These are phyloP conservation scores for Drosophila tsacasi DNA, from an alignment of 1,140 invertebrate genomes.

Conservation along the genomic window DNA sequence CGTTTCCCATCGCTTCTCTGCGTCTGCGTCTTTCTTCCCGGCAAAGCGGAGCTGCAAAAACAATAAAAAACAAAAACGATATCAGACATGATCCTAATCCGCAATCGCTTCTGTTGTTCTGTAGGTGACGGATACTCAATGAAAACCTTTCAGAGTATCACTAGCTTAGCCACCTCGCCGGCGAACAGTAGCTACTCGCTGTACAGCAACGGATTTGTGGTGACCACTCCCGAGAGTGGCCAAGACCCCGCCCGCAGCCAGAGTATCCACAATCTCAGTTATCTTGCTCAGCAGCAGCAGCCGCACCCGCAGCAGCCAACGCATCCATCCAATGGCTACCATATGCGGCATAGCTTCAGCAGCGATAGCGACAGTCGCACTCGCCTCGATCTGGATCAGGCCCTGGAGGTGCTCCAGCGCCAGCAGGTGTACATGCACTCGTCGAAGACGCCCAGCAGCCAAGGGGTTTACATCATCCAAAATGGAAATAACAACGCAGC, in stretches of 20 bases:
- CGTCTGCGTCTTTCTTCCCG: constrained; percentile 35
- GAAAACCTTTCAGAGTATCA: constrained; percentile 85
- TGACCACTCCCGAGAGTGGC: constrained; percentile 60
- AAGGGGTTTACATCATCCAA: constrained; percentile 50
- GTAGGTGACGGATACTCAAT: constrained; percentile 85
- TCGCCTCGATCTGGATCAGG: constrained; percentile 71
- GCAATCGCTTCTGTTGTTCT: constrained; percentile 70
- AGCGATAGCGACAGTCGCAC: constrained; percentile 73
- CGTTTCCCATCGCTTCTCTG: constrained; percentile 46
- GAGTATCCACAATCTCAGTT: constrained; percentile 71
- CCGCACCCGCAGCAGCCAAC: constrained; percentile 26
- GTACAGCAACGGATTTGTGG: constrained; percentile 82
- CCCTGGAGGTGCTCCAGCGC: constrained; percentile 60
- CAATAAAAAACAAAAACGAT: constrained; percentile 12
- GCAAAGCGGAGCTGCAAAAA: constrained; percentile 21
- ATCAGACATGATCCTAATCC: constrained; percentile 51
- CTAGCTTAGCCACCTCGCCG: constrained; percentile 85
- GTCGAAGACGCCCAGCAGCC: constrained; percentile 42
- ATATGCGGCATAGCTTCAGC: constrained; percentile 68
- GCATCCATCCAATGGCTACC: constrained; percentile 26
- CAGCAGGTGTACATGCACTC: constrained; percentile 57
- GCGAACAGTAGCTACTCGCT: constrained; percentile 83
- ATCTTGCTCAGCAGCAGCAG: constrained; percentile 33
- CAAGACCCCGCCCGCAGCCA: constrained; percentile 69
- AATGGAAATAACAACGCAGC: constrained; percentile 33